Conservation (phyloP, 2,888 invertebrate species). For the Melangyna quadrimaculata region DNA sequence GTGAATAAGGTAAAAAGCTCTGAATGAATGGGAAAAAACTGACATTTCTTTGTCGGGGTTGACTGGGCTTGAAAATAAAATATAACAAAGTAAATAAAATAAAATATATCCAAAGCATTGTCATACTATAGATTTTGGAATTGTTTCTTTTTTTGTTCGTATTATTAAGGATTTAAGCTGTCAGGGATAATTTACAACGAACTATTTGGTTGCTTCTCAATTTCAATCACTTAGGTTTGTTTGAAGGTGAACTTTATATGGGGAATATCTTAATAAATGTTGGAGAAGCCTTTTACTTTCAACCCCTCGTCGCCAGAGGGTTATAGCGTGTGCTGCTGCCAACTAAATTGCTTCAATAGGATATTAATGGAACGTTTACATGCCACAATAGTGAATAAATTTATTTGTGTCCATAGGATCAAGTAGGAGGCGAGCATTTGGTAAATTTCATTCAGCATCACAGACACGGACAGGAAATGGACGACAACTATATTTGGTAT, state of each 20-base stretch:
- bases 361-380: constrained; percentile 14
- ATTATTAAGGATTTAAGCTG: neutral
- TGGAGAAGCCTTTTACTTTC: neutral
- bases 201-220: constrained; percentile 10
- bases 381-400: constrained; percentile 12
- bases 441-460: neutral
- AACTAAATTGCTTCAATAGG: neutral
- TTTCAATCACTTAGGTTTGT: constrained; percentile 38
- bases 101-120: neutral
- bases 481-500: constrained; percentile 5
- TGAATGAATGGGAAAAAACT: neutral
- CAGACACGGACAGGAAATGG: neutral
- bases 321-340: neutral
- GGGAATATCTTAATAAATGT: neutral
- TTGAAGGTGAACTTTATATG: neutral
- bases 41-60: neutral
- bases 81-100: neutral
- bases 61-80: neutral
- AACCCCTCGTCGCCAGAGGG: neutral
- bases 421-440: neutral
- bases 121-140: neutral
- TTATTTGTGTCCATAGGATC: neutral
- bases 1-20: neutral
- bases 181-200: constrained; percentile 21
- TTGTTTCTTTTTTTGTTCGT: neutral